Percentiles rank a stretch among this genome's conserved stretches.
phyloP scores from a whole-genome alignment of 2,797 vertebrate genomes.

The Hipposideros larvatus region DNA sequence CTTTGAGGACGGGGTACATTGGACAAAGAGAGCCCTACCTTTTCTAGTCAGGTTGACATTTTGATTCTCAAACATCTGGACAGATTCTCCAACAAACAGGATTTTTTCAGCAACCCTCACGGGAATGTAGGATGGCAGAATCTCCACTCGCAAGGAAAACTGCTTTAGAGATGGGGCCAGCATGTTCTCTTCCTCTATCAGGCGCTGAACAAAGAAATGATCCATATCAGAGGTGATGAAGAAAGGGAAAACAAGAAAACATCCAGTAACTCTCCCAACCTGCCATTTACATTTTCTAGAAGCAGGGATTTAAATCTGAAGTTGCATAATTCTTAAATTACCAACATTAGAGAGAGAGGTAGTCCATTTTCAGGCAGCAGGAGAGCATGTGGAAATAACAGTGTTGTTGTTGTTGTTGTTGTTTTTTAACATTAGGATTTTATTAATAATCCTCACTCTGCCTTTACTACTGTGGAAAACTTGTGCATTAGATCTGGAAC shows the following conservation, averaged over 20 bases:
- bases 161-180: slow-evolving; percentile 97
- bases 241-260: background rate
- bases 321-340: background rate
- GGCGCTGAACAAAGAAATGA: slow-evolving; percentile 89
- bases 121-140: slow-evolving; percentile 98
- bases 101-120: slow-evolving; percentile 98
- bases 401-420: too few relatives aligned
- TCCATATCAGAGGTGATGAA: slow-evolving; percentile 25
- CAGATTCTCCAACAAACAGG: slow-evolving; percentile 98
- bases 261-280: background rate
- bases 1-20: background rate
- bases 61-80: slow-evolving; percentile 99
- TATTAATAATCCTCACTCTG: background rate
- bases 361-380: slow-evolving; percentile 7
- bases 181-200: slow-evolving; percentile 99
- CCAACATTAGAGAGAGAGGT: background rate
- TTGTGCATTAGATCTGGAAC: background rate
- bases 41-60: slow-evolving; percentile 96
- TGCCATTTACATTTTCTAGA: background rate
- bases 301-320: slow-evolving; percentile 1
- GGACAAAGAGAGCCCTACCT: slow-evolving; percentile 87
- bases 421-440: background rate
- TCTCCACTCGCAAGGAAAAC: slow-evolving; percentile 97
- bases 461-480: slow-evolving; percentile 3
- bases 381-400: background rate